phyloP scores from a whole-genome alignment of 2,888 invertebrate species.

The Drosophila limbata region DNA sequence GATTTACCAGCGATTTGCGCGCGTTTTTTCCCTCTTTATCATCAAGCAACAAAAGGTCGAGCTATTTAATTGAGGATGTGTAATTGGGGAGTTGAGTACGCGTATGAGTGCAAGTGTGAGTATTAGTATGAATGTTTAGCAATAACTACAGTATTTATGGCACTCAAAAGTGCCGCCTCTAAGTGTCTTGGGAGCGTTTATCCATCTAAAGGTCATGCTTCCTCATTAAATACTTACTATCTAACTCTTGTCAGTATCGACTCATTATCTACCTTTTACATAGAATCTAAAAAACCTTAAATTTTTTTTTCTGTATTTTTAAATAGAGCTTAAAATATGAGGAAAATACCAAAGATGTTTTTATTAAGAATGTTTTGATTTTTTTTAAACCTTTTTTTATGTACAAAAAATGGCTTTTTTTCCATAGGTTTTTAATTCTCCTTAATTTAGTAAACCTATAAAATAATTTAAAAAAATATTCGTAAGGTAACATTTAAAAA shows the following conservation, averaged over 20 bases:
- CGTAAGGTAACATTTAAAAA: no score
- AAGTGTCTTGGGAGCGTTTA: constrained; percentile 43
- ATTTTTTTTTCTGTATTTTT: not conserved
- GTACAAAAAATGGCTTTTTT: no score
- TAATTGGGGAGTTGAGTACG: constrained; percentile 54
- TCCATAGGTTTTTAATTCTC: no score
- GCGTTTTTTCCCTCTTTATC: constrained; percentile 42
- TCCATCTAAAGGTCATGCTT: constrained; percentile 58
- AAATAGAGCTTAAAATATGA: no score
- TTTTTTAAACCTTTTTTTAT: not conserved
- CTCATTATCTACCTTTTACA: constrained; percentile 24
- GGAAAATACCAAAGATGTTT: no score
- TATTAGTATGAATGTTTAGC: constrained; percentile 9
- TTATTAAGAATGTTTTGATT: no score
- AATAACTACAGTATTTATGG: constrained; percentile 12
- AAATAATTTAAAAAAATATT: not conserved
- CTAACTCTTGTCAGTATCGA: constrained; percentile 14
- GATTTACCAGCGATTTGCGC: constrained; percentile 52
- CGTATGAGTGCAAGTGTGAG: constrained; percentile 13
- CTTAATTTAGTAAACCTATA: no score
- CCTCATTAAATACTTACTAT: constrained; percentile 34
- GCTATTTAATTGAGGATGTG: constrained; percentile 71
- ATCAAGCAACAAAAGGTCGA: constrained; percentile 64
- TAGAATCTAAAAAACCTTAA: not conserved
- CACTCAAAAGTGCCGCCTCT: constrained; percentile 36